Conservation (phyloP, 2,113 vertebrate genomes). For the Thomomys bottae region DNA sequence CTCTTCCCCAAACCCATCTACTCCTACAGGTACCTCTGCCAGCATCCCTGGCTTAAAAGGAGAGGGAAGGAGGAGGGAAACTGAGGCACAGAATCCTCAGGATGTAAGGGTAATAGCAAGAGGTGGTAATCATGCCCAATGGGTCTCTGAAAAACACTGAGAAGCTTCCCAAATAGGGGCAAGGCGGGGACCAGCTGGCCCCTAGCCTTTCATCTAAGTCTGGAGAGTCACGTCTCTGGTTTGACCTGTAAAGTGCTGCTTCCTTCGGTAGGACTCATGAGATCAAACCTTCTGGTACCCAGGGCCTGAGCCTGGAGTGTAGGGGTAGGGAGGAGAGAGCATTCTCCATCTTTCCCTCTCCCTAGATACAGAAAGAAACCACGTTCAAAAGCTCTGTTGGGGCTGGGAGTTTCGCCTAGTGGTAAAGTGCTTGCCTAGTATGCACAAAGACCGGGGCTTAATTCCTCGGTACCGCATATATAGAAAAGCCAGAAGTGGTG, state of each 20-base stretch:
- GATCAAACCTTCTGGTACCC: background rate
- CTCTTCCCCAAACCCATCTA: slow-evolving; percentile 98
- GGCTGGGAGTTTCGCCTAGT: no score
- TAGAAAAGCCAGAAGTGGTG: no score
- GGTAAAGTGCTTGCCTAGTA: no score
- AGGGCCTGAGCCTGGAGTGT: background rate
- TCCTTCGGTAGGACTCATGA: background rate
- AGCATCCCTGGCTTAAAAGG: background rate
- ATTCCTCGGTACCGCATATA: no score
- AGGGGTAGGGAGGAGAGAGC: background rate
- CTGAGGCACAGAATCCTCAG: background rate
- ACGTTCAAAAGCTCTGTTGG: background rate
- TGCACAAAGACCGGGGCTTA: no score
- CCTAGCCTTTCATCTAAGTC: background rate
- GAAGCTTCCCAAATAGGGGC: background rate
- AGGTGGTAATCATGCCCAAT: background rate
- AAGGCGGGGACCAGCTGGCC: background rate
- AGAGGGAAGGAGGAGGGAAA: slow-evolving; percentile 10
- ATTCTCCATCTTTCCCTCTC: background rate
- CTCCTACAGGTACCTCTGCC: slow-evolving; percentile 94
- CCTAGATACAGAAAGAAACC: background rate
- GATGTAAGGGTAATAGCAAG: background rate
- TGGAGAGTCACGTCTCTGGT: background rate
- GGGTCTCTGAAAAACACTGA: background rate
- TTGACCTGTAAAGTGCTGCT: background rate